Evolutionary conservation across 2,888 invertebrate genomes (phyloP).

Genomic region (Eucera pruinosa): DNA sequence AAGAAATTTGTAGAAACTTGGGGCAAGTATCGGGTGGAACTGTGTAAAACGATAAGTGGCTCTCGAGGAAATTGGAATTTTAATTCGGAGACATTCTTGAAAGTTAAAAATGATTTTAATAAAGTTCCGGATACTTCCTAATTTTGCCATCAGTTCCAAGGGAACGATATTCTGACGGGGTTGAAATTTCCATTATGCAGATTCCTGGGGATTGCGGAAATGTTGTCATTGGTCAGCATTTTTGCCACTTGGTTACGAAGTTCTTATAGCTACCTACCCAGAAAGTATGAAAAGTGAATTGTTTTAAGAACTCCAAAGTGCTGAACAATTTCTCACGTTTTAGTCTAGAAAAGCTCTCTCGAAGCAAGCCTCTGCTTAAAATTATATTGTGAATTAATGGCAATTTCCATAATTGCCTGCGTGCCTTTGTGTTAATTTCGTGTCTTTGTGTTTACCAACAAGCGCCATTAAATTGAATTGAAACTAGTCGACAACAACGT

Average conservation of each 20-base stretch:
- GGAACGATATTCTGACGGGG: background rate
- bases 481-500: too few relatives aligned
- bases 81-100: background rate
- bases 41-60: background rate
- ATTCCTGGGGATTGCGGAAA: conserved; percentile 1
- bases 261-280: background rate
- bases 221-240: background rate
- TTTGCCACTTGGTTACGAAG: background rate
- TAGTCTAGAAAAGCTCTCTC: too few relatives aligned
- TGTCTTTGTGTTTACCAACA: too few relatives aligned
- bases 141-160: background rate
- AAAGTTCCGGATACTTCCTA: background rate
- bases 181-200: background rate
- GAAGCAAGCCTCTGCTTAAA: too few relatives aligned
- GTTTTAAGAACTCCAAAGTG: background rate
- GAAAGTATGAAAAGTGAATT: background rate
- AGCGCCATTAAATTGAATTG: too few relatives aligned
- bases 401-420: too few relatives aligned
- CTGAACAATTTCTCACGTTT: background rate
- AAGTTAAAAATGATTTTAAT: background rate
- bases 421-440: too few relatives aligned
- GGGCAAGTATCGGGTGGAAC: too few relatives aligned
- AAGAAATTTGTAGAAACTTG: too few relatives aligned
- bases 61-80: background rate
- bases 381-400: too few relatives aligned